Evolutionary conservation across 2,113 vertebrate genomes (phyloP), one percentile per base, ranked within the genome.

Genomic region (Notiomystis cincta): DNA sequence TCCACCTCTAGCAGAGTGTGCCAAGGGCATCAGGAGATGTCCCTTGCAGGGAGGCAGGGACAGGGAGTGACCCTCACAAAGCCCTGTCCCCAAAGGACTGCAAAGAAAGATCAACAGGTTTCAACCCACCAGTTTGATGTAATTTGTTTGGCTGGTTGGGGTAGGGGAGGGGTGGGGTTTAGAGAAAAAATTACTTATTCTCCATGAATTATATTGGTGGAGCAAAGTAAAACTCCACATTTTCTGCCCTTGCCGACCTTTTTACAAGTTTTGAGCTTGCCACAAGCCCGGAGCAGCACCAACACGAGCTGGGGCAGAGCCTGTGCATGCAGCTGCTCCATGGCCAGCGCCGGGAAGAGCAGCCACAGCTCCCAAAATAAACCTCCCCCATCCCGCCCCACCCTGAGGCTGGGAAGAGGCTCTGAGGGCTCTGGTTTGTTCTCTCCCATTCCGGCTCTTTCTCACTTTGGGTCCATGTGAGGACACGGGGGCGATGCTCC

Each of bases 361-460:
- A 71, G 38, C 77, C 93, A 40, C 64, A 75, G 35, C 78, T 95
- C 73, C 56, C 22, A 84, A 76, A 96, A 94, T 87, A 96, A 86
- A 64, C 16, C 31, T 82, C 17, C 47, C 33, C 24, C 54, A 37
- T 30, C 50, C 62, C 0, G 1, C 42, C 47, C n/a, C 33, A 37
- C 47, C 47, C 60, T 0, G 6, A 40, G 61, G 84, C 61, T 54
- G 82, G 85, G 78, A 35, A 79, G 44, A 82, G 31, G 30, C 69
- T 48, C 82, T 37, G 22, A n/a, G 51, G 48, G 77, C 64, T 87
- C 58, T 30, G 69, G 44, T 64, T 76, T 86, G 40, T 54, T 44
- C 24, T 73, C 53, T 79, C 24, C 31, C 50, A 9, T 48, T 27
- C 58, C 76, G 33, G n/a, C 23, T 77, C 9, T 65, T 69, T 40